Percentiles rank a stretch among this genome's conserved stretches.
Evolutionary conservation across 2,888 invertebrate species (phyloP).

Genomic region (Aphodius granarius): DNA sequence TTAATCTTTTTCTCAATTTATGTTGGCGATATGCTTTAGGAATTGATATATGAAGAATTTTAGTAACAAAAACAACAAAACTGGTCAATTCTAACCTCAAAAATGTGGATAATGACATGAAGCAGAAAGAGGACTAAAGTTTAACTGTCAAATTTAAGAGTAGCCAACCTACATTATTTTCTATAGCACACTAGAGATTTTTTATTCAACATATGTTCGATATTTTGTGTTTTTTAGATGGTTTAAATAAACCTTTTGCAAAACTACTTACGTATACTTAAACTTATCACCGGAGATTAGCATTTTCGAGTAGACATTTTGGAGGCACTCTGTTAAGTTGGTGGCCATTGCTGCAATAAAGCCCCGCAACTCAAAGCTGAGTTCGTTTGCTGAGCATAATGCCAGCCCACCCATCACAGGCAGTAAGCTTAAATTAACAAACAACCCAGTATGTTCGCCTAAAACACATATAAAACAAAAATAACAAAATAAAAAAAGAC

Average conservation of each 20-base stretch:
- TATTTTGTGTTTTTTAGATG: not conserved
- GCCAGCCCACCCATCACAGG: slow-evolving; percentile 79
- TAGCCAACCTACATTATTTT: no score
- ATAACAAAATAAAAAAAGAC: not conserved
- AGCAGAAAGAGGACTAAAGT: no score
- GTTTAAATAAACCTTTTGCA: not conserved
- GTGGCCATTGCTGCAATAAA: slow-evolving; percentile 76
- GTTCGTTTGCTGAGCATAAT: slow-evolving; percentile 74
- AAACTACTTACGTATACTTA: slow-evolving; percentile 68
- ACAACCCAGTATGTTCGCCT: slow-evolving; percentile 68
- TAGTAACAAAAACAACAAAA: not conserved
- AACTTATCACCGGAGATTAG: slow-evolving; percentile 73
- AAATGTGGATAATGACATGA: no score
- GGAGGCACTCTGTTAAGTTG: slow-evolving; percentile 78
- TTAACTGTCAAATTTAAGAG: no score
- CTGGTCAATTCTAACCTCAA: no score
- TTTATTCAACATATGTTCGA: not conserved
- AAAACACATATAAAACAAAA: slow-evolving; percentile 31
- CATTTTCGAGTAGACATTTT: slow-evolving; percentile 80
- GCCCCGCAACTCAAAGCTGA: slow-evolving; percentile 72
- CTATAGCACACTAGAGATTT: slow-evolving; percentile 1
- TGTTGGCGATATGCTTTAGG: no score
- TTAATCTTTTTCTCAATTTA: no score
- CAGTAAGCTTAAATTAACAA: slow-evolving; percentile 71
- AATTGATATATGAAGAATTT: no score